Conservation (phyloP, 2,113 vertebrate species). For the Melanostigma gelatinosum region DNA sequence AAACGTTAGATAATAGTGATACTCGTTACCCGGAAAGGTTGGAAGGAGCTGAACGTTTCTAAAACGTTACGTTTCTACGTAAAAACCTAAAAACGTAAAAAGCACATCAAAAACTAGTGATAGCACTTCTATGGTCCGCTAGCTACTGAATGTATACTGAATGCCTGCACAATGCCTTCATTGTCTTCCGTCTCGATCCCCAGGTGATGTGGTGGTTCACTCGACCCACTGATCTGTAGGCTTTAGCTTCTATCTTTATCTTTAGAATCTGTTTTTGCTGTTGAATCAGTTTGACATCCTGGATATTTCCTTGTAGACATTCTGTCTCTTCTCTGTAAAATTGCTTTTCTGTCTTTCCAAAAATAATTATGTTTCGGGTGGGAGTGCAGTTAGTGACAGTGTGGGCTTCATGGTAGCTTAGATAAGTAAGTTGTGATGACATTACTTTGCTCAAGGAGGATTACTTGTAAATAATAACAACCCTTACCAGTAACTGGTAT, state of each 20-base stretch:
- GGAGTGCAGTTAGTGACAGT: neutral
- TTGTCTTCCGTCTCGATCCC: too few species aligned
- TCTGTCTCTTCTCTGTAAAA: neutral
- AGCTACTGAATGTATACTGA: neutral
- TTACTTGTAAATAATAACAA: neutral
- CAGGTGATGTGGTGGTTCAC: too few species aligned
- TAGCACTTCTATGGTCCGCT: too few species aligned
- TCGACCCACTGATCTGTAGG: too few species aligned
- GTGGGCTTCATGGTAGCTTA: neutral
- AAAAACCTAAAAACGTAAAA: neutral
- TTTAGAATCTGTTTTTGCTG: too few species aligned
- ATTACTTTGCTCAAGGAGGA: neutral
- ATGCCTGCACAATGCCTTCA: neutral
- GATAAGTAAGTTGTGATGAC: neutral
- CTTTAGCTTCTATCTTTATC: too few species aligned
- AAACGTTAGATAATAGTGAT: neutral
- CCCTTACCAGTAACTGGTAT: neutral
- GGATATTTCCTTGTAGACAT: too few species aligned
- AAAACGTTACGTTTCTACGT: neutral
- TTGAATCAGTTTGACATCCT: too few species aligned
- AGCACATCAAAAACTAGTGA: neutral
- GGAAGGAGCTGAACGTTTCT: neutral
- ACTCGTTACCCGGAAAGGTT: neutral
- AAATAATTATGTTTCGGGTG: neutral
- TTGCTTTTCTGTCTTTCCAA: neutral